Base-by-base conservation (phyloP, 2,797 vertebrate species). In the Kryptopterus vitreolus region DNA sequence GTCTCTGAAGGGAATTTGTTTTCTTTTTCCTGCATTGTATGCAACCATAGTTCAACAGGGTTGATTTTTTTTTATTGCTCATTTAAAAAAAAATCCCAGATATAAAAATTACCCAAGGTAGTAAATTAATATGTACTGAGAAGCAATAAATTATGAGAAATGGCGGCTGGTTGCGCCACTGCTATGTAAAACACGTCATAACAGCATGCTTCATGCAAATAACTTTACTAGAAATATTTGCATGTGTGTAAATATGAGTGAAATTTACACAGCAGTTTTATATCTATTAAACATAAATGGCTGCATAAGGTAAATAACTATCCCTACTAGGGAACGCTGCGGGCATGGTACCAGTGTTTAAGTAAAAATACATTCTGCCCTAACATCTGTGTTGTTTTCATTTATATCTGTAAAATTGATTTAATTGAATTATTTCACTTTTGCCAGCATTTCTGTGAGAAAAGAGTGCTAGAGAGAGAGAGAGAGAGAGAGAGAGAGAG, bases 1-100 rank as follows among this genome's bases (percentile, higher is more conserved):
- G 83, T 80, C 85, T 80, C 76, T 80, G 52, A 53, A 79, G 73
- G 63, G 46, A 77, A 69, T 52, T 71, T 52, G 6, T 35, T 73
- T 79, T 71, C 46, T 59, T 80, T n/a, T 82, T 82, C 71, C 78
- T 74, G 81, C 68, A 77, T 79, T 83, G 69, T 52, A 48, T 1
- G 48, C 3, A 35, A 73, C 50, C 61, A 43, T 77, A 69, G 52
- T 82, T 72, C 58, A 62, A 29, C n/a, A 53, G 75, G 68, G 29
- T 26, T 46, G 7, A 0, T 62, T 35, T 3, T 22, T 55, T 57
- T 57, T 57, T 62, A 59, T 3, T 59, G 6, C n/a, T 29, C 26
- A 7, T 11, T 53, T 22, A n/a, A n/a, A 72, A 4, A 72, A 22
- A 16, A 58, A 18, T n/a, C 35, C 53, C 15, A 22, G 33, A 38